Evolutionary conservation across 92 coral and sea anemone species (phyloP), one percentile per base, ranked within the genome.

Genomic region (Bergia puertoricense): DNA sequence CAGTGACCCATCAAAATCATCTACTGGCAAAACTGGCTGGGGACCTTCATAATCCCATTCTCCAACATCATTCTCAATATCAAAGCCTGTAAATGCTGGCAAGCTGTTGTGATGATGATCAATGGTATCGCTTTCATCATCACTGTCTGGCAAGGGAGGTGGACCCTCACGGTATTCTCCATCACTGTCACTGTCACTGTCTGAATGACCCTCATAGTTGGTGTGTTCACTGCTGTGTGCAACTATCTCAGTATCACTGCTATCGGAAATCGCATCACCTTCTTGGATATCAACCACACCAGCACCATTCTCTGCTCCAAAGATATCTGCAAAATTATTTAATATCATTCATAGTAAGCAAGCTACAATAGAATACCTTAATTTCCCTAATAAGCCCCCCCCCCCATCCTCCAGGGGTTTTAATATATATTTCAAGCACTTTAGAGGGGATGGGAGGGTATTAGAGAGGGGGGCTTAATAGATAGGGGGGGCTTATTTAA

Each of bases 211-310:
- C 67, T 85, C 91, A 74, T 97, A 97, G n/a, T 85, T 90, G 0
- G 88, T 76, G 5, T 79, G 84, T 45, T 97, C 99, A 23, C 88
- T 83, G 85, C 96, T 94, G 88, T 97, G 97, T 5, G 96, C 99
- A 44, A 94, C 98, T 22, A 97, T 91, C 86, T 97, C 99, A 0
- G 93, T 89, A 77, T 97, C 98, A 85, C 97, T 94, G 84, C 96
- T 88, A 48, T 97, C 99, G 18, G 92, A 95, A 13, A 97, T 84
- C 20, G 96, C 93, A 68, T 95, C 99, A 23, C 96, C 97, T 18
- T 94, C 99, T 89, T 97, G 96, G 65, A 93, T 89, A 81, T 96
- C 98, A 44, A 95, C 82, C 73, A 88, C 86, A 41, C 67, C 90
- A 48, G 94, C 81, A 56, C 86, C 86, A 59, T 85, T 85, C 43